Evolutionary conservation across 1,140 invertebrate genomes (phyloP).

Genomic region (Neotoxoptera formosana): DNA sequence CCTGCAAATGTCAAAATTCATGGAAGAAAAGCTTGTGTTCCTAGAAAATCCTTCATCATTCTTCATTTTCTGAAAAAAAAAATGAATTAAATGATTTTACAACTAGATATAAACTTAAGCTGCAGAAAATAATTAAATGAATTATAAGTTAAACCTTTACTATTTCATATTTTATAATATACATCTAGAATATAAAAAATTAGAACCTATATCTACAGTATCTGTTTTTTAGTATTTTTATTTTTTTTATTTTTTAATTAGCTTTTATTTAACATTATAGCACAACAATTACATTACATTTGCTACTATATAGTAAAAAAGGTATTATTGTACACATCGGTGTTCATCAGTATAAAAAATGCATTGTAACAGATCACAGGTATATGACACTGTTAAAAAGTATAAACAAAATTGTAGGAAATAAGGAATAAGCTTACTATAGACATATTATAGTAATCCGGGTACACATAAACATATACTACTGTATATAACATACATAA

Average conservation of each 20-base stretch:
- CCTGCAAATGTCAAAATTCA: conserved; percentile 59
- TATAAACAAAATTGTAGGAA: too few species aligned
- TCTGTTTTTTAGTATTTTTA: too few species aligned
- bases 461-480: too few species aligned
- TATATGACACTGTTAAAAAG: too few species aligned
- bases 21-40: conserved; percentile 59
- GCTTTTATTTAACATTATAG: too few species aligned
- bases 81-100: not conserved
- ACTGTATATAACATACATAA: too few species aligned
- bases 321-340: not conserved
- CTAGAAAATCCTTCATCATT: conserved; percentile 52
- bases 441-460: too few species aligned
- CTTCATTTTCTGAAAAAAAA: conserved; percentile 43
- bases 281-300: too few species aligned
- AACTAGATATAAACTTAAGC: not conserved
- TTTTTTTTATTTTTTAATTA: too few species aligned
- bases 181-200: not conserved
- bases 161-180: not conserved
- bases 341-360: not conserved
- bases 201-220: not conserved
- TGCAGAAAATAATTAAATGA: not conserved
- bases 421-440: too few species aligned
- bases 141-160: not conserved
- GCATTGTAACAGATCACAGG: not conserved
- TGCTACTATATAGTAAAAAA: too few species aligned